phyloP scores from a whole-genome alignment of 1,140 invertebrate genomes.

The Musca vetustissima region DNA sequence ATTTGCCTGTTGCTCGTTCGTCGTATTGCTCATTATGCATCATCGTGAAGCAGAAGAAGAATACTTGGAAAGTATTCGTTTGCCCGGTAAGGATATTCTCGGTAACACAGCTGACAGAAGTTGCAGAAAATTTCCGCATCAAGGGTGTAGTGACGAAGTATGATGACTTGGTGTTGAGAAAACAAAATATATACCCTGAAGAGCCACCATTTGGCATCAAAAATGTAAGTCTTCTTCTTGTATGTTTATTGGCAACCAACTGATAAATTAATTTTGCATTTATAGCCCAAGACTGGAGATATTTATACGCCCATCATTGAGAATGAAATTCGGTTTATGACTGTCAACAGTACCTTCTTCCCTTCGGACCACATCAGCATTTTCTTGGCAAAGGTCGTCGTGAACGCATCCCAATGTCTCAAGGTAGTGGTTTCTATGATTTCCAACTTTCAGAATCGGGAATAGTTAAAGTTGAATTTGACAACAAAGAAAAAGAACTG shows the following conservation, averaged over 20 bases:
- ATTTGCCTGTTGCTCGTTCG: no score
- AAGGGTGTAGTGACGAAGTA: slow-evolving; percentile 66
- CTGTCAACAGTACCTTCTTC: slow-evolving; percentile 58
- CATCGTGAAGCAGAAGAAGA: slow-evolving; percentile 55
- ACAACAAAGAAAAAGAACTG: slow-evolving; percentile 63
- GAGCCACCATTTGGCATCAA: slow-evolving; percentile 61
- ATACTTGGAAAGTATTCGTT: slow-evolving; percentile 54
- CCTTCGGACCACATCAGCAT: slow-evolving; percentile 66
- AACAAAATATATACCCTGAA: slow-evolving; percentile 59
- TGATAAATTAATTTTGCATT: background rate
- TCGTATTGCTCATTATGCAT: slow-evolving; percentile 42
- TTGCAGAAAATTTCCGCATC: slow-evolving; percentile 63
- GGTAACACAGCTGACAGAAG: slow-evolving; percentile 61
- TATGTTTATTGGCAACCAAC: background rate
- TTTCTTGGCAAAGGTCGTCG: slow-evolving; percentile 60
- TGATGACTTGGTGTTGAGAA: slow-evolving; percentile 58
- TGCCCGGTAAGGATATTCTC: slow-evolving; percentile 65
- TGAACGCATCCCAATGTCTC: slow-evolving; percentile 68
- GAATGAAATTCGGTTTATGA: slow-evolving; percentile 57
- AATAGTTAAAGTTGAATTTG: slow-evolving; percentile 67
- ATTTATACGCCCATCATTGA: slow-evolving; percentile 52
- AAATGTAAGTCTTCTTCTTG: slow-evolving; percentile 43
- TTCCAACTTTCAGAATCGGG: slow-evolving; percentile 62
- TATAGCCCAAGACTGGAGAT: slow-evolving; percentile 38
- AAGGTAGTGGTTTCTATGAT: slow-evolving; percentile 73